Evolutionary conservation across 2,888 invertebrate species (phyloP), one percentile per base, ranked within the genome.

Genomic region (Harpagoxenus sublaevis): DNA sequence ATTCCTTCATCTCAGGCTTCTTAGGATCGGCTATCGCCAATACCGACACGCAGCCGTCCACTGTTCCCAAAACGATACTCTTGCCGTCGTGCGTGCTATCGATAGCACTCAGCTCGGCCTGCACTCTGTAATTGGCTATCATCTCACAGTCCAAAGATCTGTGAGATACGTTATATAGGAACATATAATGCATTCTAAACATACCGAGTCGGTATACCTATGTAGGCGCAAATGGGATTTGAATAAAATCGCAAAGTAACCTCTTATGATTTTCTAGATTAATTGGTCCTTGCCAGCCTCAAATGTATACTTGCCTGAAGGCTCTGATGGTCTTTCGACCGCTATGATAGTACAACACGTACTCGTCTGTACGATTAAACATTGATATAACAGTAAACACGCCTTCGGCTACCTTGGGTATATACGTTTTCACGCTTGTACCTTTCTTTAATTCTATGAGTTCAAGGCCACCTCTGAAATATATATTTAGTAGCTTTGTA

Each of bases 331-430:
- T 99, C 95, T 99, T 98, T 92, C 98, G 97, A 0, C 99, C 99
- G 89, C 99, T 98, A 94, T 99, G 99, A 93, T 99, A 99, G 94
- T 99, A 99, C 73, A 99, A 96, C 2, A 99, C 99, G 92, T 99
- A 99, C 92, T 98, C 97, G 91, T 99, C 99, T 2, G 97, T 98
- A 88, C 98, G 97, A 84, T 98, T 99, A 95, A 99, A 99, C 96
- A 98, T 97, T 85, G 98, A 98, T 88, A 99, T 98, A 31, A 99
- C 98, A 2, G 98, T 98, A 95, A 99, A 99, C 0, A 99, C 99
- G 0, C 99, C 99, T 95, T 99, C 99, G 0, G 99, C 99, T 0
- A 99, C 98, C 94, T 98, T 97, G 8, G 98, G 98, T 88, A 99
- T 99, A 88, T 99, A 97, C 0, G 98, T 99, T 94, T 98, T 97